These are phyloP conservation scores for Drosophila tristis DNA, from an alignment of 1,140 invertebrate genomes.

Conservation along the genomic window DNA sequence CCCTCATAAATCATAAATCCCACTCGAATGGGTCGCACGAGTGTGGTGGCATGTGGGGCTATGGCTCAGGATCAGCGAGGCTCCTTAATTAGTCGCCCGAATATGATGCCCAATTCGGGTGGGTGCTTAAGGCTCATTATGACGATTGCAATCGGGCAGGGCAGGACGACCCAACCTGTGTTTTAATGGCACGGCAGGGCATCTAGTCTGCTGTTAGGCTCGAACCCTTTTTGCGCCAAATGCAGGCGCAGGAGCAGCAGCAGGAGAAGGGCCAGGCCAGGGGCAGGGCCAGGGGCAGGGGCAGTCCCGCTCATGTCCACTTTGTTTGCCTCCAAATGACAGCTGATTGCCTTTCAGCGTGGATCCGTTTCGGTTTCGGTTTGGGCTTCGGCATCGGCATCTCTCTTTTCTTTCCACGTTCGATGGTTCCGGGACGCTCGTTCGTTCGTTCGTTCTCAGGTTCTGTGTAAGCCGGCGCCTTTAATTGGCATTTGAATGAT, in stretches of 20 bases:
- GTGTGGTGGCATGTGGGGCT: too few species aligned
- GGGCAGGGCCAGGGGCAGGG: not conserved
- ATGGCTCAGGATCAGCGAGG: conserved; percentile 5
- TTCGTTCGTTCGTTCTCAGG: conserved; percentile 61
- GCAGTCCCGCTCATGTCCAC: conserved; percentile 66
- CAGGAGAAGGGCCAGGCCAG: too few species aligned
- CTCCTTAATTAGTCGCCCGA: conserved; percentile 19
- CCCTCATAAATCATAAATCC: too few species aligned
- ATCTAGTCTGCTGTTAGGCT: conserved; percentile 55
- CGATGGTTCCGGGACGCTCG: not conserved
- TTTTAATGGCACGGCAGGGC: conserved; percentile 50
- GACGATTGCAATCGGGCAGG: conserved; percentile 11
- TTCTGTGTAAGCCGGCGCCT: conserved; percentile 78
- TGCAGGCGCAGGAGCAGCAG: conserved; percentile 5
- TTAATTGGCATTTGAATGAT: conserved; percentile 83
- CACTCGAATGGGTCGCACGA: too few species aligned
- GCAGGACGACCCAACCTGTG: conserved; percentile 17
- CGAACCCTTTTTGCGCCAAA: conserved; percentile 46
- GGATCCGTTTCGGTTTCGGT: conserved; percentile 44
- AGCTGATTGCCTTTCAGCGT: conserved; percentile 72
- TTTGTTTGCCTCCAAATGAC: conserved; percentile 82
- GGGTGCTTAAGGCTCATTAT: conserved; percentile 46
- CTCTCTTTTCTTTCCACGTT: not conserved
- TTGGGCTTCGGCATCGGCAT: conserved; percentile 1
- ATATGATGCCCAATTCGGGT: conserved; percentile 9